Evolutionary conservation across 2,888 invertebrate species (phyloP).

Genomic region (Lepetodrilus schrolli): DNA sequence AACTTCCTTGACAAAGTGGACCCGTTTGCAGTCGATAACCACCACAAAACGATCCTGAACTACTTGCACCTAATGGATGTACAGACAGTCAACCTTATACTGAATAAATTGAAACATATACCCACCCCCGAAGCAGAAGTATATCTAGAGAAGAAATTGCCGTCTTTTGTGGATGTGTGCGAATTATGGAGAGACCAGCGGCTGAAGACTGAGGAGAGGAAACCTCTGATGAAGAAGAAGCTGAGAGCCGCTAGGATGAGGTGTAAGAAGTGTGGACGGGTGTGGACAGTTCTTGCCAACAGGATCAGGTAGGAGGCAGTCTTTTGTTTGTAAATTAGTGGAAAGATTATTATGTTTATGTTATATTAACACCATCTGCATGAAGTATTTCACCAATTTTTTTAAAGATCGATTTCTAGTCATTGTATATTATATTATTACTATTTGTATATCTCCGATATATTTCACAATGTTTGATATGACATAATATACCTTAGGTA

Average conservation of each 20-base stretch:
- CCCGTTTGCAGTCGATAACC: constrained; percentile 32
- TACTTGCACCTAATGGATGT: constrained; percentile 32
- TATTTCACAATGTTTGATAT: not conserved
- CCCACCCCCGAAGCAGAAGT: not conserved
- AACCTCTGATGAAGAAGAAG: not conserved
- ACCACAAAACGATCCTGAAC: constrained; percentile 41
- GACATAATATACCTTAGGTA: not conserved
- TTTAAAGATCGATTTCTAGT: too few relatives aligned
- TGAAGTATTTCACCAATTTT: too few relatives aligned
- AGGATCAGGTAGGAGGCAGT: not conserved
- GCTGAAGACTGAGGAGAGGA: not conserved
- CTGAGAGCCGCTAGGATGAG: not conserved
- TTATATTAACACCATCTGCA: too few relatives aligned
- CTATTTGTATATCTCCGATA: too few relatives aligned
- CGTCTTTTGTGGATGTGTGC: not conserved
- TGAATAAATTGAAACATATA: not conserved
- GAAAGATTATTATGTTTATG: too few relatives aligned
- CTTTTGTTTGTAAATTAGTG: too few relatives aligned
- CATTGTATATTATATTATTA: too few relatives aligned
- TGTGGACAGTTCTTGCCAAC: constrained; percentile 14
- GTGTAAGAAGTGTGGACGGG: constrained; percentile 1
- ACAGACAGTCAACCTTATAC: not conserved
- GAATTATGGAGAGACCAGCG: constrained; percentile 14
- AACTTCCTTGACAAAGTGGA: constrained; percentile 29
- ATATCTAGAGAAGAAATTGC: not conserved